Percentiles rank a stretch among this genome's conserved stretches.
Evolutionary conservation across 2,113 vertebrate species (phyloP).

Genomic region (human): GRCh38 chr2:119754001-119754500

Average conservation of each 20-base stretch:
- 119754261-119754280: conserved; percentile 3
- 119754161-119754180: conserved; percentile 46
- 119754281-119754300: conserved; percentile 17
- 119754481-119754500: conserved; percentile 2
- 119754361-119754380: not conserved
- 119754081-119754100: not conserved
- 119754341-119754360: not conserved
- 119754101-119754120: not conserved
- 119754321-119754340: conserved; percentile 14
- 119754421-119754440: not conserved
- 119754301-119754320: not conserved
- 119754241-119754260: not conserved
- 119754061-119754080: not conserved
- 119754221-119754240: not conserved
- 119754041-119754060: not conserved
- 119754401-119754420: not conserved
- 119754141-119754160: not conserved
- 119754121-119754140: not conserved
- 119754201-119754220: not conserved
- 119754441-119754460: not conserved
- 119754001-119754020: not conserved
- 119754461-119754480: conserved; percentile 20
- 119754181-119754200: not conserved
- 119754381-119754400: not conserved
- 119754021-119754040: not conserved